Percentiles rank a stretch among this genome's conserved stretches.
These are phyloP conservation scores for Huso huso DNA, from an alignment of 2,797 vertebrate genomes.

Conservation along the genomic window DNA sequence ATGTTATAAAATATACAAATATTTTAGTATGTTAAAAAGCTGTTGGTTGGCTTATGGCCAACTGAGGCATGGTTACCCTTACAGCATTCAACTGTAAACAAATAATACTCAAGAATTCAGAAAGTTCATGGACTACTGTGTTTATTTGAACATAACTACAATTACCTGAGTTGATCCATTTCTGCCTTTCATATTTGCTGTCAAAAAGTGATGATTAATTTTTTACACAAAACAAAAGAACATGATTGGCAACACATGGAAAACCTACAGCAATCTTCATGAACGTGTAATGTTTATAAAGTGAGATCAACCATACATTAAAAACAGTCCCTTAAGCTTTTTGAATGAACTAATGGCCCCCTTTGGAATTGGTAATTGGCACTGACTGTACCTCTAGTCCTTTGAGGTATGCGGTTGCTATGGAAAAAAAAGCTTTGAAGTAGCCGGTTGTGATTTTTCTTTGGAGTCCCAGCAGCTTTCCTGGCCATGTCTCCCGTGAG, in stretches of 20 bases:
- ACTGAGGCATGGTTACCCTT: no score
- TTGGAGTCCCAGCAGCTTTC: slow-evolving; percentile 38
- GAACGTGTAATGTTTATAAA: neutral
- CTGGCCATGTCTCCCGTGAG: slow-evolving; percentile 41
- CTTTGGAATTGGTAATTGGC: slow-evolving; percentile 78
- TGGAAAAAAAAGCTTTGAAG: slow-evolving; percentile 76
- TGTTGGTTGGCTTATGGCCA: no score
- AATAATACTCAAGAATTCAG: no score
- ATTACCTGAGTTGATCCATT: no score
- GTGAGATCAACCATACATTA: slow-evolving; percentile 12
- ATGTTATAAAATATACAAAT: no score
- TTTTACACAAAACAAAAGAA: neutral
- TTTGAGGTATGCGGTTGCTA: slow-evolving; percentile 67
- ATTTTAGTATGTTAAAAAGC: no score
- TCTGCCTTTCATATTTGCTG: no score
- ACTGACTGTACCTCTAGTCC: slow-evolving; percentile 60
- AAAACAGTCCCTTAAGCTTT: slow-evolving; percentile 33
- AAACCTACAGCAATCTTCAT: neutral
- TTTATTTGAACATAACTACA: no score
- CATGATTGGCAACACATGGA: neutral
- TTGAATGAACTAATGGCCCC: slow-evolving; percentile 67
- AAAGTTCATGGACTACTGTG: no score
- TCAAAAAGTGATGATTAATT: no score
- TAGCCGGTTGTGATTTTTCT: slow-evolving; percentile 61
- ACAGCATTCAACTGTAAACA: no score